Evolutionary conservation across 2,113 vertebrate genomes (phyloP), one percentile per base, ranked within the genome.

Genomic region (Callaeas wilsoni): DNA sequence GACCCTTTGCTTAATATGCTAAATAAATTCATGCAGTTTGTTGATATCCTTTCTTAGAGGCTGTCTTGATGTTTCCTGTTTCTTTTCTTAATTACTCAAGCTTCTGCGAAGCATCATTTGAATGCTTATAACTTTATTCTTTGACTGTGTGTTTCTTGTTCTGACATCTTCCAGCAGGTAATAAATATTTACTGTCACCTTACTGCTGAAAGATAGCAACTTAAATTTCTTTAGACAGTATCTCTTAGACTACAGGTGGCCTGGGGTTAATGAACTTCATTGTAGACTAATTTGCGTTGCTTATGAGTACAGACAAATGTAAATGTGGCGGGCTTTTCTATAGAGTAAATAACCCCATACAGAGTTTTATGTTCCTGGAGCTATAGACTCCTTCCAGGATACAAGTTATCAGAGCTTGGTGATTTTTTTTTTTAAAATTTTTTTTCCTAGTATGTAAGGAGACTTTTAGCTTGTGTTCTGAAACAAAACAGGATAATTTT

Each of bases 141-240:
- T 82, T 42, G 52, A 14, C 35, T 84, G 3, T 6, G 4, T 79
- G 33, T 69, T 95, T 44, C 33, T 50, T 84, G 19, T 80, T 90
- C 47, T 88, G 56, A 27, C 21, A 44, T 85, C 30, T 77, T 91
- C 47, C 47, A 64, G 52, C n/a, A 77, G 55, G n/a, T 88, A 46
- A 41, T 87, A 84, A 89, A 71, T 96, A 90, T 68, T 81, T 93
- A 67, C 14, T 68, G 19, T 60, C 16, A 44, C 8, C 33, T 82
- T 91, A 23, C 70, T 87, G 50, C 78, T 90, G 55, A 44, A 80
- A 85, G 57, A 30, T 33, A 20, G n/a, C 32, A 41, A 37, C 10
- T 75, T 89, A 4, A 3, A 6, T 73, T 22, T 83, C 35, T 49
- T 23, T 63, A n/a, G 41, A 49, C 2, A 1, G 15, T 39, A 13